These are phyloP conservation scores for Spondyliosoma cantharus DNA, from an alignment of 2,797 vertebrate genomes.

Conservation along the genomic window DNA sequence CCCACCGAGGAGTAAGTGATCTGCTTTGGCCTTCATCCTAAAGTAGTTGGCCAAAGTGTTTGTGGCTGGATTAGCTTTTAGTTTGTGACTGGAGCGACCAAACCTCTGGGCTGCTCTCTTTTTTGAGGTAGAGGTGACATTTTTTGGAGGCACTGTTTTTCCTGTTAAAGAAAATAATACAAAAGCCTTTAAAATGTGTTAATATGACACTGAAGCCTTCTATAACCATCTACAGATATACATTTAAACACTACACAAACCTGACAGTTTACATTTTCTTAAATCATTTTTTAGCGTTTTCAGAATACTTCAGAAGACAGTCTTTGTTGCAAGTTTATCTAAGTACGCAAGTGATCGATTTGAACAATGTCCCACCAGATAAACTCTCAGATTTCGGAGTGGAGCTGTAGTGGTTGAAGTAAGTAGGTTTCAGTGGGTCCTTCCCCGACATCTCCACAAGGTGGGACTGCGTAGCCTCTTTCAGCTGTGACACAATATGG, in stretches of 20 bases:
- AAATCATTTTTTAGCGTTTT: background rate
- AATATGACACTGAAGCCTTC: background rate
- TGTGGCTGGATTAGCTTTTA: constrained; percentile 70
- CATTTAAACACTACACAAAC: background rate
- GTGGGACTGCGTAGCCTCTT: constrained; percentile 96
- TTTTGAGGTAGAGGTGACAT: constrained; percentile 81
- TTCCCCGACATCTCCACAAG: constrained; percentile 89
- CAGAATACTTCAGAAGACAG: background rate
- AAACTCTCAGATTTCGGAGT: constrained; percentile 69
- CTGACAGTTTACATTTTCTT: background rate
- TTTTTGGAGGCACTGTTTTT: constrained; percentile 84
- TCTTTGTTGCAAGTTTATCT: background rate
- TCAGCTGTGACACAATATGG: constrained; percentile 91
- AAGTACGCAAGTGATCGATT: background rate
- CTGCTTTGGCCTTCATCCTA: constrained; percentile 83
- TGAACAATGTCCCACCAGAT: constrained; percentile 82
- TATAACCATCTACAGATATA: background rate
- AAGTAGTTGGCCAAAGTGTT: constrained; percentile 89
- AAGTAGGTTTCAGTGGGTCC: constrained; percentile 87
- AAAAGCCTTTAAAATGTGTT: constrained; percentile 2
- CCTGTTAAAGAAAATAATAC: constrained; percentile 71
- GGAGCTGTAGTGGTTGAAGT: constrained; percentile 84
- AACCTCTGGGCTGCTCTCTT: constrained; percentile 74
- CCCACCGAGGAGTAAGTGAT: constrained; percentile 55
- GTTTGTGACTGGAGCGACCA: constrained; percentile 61